phyloP scores from a whole-genome alignment of 2,113 vertebrate genomes.

The Martes martes region DNA sequence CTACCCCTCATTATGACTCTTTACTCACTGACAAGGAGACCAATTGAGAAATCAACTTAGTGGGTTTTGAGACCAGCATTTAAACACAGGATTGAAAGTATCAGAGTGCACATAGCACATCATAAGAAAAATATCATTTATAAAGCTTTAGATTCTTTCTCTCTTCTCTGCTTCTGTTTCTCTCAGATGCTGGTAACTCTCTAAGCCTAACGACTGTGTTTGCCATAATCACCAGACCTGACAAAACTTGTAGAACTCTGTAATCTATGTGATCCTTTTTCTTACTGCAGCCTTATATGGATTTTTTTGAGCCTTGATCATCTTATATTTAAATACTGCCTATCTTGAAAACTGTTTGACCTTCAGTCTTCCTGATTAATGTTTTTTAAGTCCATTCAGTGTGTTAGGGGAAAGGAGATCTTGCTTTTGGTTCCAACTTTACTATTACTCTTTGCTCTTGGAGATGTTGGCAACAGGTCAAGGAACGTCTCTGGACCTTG shows the following conservation, averaged over 20 bases:
- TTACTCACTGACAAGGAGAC: not conserved
- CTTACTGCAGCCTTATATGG: not conserved
- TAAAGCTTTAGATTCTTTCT: not conserved
- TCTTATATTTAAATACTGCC: not conserved
- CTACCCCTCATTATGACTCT: not conserved
- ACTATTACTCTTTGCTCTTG: not conserved
- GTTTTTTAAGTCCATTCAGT: constrained; percentile 5
- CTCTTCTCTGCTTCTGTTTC: not conserved
- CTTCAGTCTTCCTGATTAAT: not conserved
- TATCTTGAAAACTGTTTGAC: constrained; percentile 13
- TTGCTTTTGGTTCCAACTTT: not conserved
- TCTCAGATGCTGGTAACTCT: not conserved
- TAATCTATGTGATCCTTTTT: not conserved
- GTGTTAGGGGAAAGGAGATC: not conserved
- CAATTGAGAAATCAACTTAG: not conserved
- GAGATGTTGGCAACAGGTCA: not conserved
- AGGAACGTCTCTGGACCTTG: not conserved
- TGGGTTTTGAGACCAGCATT: not conserved
- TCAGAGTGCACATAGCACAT: not conserved
- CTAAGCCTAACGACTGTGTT: not conserved
- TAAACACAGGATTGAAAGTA: not conserved
- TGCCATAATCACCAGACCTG: not conserved
- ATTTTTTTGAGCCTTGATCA: not conserved
- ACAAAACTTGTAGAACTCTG: not conserved
- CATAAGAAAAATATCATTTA: not conserved